phyloP scores from a whole-genome alignment of 2,797 vertebrate species.

The Crossoptilon crossoptilon region DNA sequence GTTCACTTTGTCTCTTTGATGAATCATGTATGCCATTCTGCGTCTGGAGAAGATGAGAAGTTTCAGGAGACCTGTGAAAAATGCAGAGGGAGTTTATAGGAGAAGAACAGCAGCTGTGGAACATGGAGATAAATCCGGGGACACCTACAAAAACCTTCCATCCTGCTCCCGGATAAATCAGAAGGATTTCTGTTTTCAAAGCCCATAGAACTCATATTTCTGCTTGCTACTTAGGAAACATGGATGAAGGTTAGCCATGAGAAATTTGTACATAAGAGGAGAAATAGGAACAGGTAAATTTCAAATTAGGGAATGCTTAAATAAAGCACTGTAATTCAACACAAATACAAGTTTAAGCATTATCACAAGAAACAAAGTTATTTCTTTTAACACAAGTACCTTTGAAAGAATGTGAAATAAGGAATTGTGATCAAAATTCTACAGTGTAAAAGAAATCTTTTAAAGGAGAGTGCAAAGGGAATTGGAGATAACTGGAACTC shows the following conservation, averaged over 20 bases:
- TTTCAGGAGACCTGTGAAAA: neutral
- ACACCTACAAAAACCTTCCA: neutral
- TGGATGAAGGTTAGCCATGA: neutral
- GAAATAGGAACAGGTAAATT: neutral
- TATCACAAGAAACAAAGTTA: neutral
- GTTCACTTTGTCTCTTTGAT: neutral
- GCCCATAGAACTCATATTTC: neutral
- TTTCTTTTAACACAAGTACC: neutral
- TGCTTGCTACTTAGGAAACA: neutral
- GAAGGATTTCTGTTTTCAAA: neutral
- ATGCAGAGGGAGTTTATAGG: neutral
- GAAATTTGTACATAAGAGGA: neutral
- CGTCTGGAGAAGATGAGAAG: neutral
- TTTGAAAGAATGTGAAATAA: constrained; percentile 13
- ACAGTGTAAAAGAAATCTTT: neutral
- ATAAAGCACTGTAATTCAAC: neutral
- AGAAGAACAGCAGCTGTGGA: neutral
- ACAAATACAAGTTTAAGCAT: neutral
- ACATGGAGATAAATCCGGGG: neutral
- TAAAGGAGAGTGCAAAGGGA: neutral
- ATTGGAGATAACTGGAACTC: constrained; percentile 18
- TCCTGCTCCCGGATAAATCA: neutral
- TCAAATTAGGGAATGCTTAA: neutral
- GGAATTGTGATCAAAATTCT: constrained; percentile 1
- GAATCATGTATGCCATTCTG: neutral